A percentile compares a stretch with the other conserved stretches of the same genome.
Conservation (phyloP, 2,888 invertebrate species). For the Allophyes oxyacanthae region DNA sequence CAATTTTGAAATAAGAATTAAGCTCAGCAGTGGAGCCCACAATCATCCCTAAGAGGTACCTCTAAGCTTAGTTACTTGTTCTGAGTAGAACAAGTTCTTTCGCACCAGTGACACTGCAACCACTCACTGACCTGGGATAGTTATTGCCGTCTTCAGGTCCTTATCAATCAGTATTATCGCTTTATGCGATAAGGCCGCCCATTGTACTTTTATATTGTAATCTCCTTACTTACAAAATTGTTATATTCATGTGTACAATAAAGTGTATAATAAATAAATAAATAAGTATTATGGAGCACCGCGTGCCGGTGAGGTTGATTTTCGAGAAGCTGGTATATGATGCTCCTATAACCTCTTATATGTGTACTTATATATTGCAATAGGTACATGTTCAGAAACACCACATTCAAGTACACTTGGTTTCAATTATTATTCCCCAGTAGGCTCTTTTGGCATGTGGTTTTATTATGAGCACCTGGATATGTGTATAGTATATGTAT, state of each 20-base stretch:
- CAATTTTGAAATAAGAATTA: no score
- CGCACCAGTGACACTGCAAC: background rate
- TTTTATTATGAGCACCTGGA: slow-evolving; percentile 35
- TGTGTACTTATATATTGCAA: background rate
- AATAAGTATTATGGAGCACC: background rate
- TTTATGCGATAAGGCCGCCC: no score
- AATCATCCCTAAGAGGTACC: no score
- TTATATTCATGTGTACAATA: no score
- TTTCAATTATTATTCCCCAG: slow-evolving; percentile 20
- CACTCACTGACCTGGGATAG: background rate
- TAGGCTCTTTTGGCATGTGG: slow-evolving; percentile 27
- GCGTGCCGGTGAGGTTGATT: background rate
- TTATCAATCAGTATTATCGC: no score
- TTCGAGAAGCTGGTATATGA: background rate
- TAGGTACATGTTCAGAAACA: background rate
- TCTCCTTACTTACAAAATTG: no score
- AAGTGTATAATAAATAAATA: no score
- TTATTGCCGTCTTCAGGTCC: background rate
- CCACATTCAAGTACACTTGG: slow-evolving; percentile 11
- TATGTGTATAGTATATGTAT: slow-evolving; percentile 13
- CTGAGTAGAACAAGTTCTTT: background rate
- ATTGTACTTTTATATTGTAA: no score
- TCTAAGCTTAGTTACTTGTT: no score
- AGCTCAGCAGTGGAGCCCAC: no score
- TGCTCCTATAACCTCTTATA: no score